These are phyloP conservation scores for Heloderma charlesbogerti DNA, from an alignment of 2,113 vertebrate genomes.

Conservation along the genomic window DNA sequence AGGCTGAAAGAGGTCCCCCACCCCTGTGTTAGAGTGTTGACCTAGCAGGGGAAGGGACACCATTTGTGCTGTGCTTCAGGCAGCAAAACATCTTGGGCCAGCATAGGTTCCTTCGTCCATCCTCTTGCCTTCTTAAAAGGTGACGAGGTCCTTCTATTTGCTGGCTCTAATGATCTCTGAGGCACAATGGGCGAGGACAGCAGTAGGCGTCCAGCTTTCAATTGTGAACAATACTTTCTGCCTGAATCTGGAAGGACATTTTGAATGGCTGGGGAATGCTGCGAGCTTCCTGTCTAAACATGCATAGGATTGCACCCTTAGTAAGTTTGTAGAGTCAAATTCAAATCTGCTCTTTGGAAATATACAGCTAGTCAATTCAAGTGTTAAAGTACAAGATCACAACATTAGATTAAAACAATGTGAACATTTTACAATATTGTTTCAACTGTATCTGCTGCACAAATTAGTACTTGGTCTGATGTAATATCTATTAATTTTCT, in stretches of 20 bases:
- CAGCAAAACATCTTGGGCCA: background rate
- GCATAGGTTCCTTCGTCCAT: background rate
- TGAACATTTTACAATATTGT: background rate
- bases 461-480: background rate
- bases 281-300: background rate
- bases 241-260: background rate
- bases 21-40: too few relatives aligned
- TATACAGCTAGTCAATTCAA: background rate
- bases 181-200: background rate
- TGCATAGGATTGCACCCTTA: background rate
- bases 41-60: too few relatives aligned
- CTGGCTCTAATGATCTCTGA: background rate
- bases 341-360: background rate
- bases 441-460: background rate
- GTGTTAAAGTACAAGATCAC: background rate
- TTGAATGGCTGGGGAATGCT: background rate
- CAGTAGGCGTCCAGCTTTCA: background rate
- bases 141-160: too few relatives aligned
- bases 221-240: background rate
- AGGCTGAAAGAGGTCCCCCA: too few relatives aligned
- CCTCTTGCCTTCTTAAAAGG: background rate
- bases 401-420: slow-evolving; percentile 8
- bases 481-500: background rate
- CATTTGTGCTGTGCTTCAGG: background rate
- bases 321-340: background rate